Percentiles rank a stretch among this genome's conserved stretches.
Conservation (phyloP, 2,888 invertebrate genomes). For the Muschampia plurimacula region DNA sequence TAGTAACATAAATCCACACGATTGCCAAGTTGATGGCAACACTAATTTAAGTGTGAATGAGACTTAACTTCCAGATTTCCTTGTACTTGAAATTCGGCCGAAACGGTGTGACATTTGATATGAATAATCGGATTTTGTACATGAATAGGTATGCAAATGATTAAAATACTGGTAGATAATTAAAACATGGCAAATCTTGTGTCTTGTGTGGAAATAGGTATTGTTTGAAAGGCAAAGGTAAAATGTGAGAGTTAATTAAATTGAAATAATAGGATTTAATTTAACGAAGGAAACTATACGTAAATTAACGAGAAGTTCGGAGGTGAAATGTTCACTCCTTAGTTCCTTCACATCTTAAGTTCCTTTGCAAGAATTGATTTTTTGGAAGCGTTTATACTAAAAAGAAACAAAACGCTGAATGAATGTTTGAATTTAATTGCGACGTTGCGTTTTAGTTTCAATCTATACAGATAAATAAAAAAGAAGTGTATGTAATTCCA, state of each 20-base stretch:
- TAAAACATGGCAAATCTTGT: background rate
- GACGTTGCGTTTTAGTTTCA: too few relatives aligned
- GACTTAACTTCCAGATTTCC: conserved; percentile 1
- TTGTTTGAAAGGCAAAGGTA: conserved; percentile 7
- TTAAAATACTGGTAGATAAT: background rate
- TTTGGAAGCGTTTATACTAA: too few relatives aligned
- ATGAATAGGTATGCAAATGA: background rate
- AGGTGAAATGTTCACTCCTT: background rate
- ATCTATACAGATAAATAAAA: too few relatives aligned
- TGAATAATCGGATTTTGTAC: conserved; percentile 1
- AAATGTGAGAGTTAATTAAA: conserved; percentile 10
- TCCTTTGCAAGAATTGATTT: too few relatives aligned
- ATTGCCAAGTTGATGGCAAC: background rate
- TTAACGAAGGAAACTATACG: conserved; percentile 1
- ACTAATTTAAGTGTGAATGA: conserved; percentile 4
- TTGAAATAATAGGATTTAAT: conserved; percentile 22
- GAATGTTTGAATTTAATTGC: too few relatives aligned
- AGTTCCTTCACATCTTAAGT: too few relatives aligned
- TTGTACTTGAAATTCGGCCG: background rate
- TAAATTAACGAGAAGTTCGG: conserved; percentile 12
- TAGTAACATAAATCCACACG: background rate
- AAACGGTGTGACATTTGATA: background rate
- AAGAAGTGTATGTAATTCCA: too few relatives aligned
- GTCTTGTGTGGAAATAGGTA: background rate
- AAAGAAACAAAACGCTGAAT: too few relatives aligned